phyloP scores from a whole-genome alignment of 2,888 invertebrate genomes.

The Melieria picta region DNA sequence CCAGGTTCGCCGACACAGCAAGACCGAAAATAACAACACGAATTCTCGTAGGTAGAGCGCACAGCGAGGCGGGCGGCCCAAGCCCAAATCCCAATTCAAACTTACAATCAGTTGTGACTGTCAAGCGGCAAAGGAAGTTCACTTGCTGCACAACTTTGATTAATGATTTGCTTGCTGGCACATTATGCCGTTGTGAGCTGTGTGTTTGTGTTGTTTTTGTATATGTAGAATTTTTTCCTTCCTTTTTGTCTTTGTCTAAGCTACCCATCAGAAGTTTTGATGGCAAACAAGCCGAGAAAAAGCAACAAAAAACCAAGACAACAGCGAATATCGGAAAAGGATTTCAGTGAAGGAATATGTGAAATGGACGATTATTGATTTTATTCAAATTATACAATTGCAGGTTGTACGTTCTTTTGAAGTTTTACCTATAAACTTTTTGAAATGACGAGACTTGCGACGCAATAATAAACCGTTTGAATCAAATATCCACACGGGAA shows the following conservation, averaged over 20 bases:
- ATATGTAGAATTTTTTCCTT: constrained; percentile 29
- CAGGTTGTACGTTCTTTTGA: no score
- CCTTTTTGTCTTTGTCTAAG: constrained; percentile 48
- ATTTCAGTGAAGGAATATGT: neutral
- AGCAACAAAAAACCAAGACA: constrained; percentile 14
- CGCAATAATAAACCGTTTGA: no score
- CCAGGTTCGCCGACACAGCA: constrained; percentile 14
- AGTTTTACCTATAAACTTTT: no score
- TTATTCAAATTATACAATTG: neutral
- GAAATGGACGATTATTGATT: constrained; percentile 24
- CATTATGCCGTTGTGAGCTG: constrained; percentile 51
- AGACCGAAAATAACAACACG: neutral
- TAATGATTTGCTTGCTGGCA: constrained; percentile 64
- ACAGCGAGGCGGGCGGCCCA: constrained; percentile 39
- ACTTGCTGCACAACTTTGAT: constrained; percentile 65
- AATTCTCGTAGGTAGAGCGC: constrained; percentile 8
- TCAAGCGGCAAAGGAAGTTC: constrained; percentile 64
- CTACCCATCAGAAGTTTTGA: constrained; percentile 48
- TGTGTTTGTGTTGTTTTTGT: constrained; percentile 23
- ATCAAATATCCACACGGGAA: no score
- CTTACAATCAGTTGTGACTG: constrained; percentile 64
- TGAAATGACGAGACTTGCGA: no score
- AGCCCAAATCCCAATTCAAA: constrained; percentile 61
- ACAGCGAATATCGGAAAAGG: constrained; percentile 4
- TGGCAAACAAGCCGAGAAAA: constrained; percentile 25